These are phyloP conservation scores for Chaetoderma sp. DNA, from an alignment of 2,888 invertebrate species.

Conservation along the genomic window DNA sequence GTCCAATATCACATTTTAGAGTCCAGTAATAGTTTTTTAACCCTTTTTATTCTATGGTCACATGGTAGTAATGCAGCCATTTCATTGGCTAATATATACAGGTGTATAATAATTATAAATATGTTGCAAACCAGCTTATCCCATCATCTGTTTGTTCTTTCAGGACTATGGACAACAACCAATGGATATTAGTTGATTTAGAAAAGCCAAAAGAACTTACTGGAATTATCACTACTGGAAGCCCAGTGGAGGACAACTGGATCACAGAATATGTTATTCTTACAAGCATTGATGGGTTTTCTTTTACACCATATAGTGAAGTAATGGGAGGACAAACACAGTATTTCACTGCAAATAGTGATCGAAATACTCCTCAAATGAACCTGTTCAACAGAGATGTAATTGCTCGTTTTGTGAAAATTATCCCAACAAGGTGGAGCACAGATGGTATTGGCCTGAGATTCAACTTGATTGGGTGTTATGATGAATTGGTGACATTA, in stretches of 20 bases:
- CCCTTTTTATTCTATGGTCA: too few relatives aligned
- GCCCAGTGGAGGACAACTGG: conserved; percentile 29
- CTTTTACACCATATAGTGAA: background rate
- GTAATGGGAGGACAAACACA: background rate
- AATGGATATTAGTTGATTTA: conserved; percentile 4
- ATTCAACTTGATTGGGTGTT: conserved; percentile 9
- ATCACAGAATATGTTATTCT: background rate
- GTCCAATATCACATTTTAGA: too few relatives aligned
- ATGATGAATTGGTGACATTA: too few relatives aligned
- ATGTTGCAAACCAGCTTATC: background rate
- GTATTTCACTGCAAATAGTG: background rate
- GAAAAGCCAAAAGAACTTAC: background rate
- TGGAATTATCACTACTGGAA: conserved; percentile 1
- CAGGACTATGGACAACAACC: background rate
- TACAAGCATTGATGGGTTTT: conserved; percentile 1
- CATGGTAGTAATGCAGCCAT: too few relatives aligned
- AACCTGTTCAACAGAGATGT: background rate
- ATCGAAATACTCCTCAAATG: background rate
- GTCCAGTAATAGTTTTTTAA: too few relatives aligned
- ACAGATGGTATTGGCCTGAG: conserved; percentile 3
- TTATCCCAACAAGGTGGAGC: conserved; percentile 5
- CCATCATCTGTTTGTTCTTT: background rate
- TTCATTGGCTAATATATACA: too few relatives aligned
- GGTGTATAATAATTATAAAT: too few relatives aligned
- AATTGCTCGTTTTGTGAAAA: background rate